Base-by-base conservation (phyloP, 2,113 vertebrate species). In the Prionailurus viverrinus region DNA sequence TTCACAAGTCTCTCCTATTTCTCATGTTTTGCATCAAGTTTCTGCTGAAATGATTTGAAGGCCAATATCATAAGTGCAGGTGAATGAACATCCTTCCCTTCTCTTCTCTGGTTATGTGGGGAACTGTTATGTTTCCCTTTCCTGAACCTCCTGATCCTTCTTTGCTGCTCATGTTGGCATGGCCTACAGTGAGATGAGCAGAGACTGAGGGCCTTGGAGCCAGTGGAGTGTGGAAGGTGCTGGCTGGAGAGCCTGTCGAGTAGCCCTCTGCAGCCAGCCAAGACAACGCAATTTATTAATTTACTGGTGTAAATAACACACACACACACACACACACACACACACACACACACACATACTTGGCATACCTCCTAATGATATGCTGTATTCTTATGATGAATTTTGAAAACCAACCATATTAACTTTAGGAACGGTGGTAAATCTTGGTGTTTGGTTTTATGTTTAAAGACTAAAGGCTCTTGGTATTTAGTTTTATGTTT, bases 1-100 rank as follows among this genome's bases (percentile, higher is more conserved):
- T 99, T 99, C 68, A 99, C 99, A 2, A 99, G 99, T 16, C 99
- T 99, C 92, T 99, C 99, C 0, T 99, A 99, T 97, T 99, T 99
- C 94, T 99, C 99, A 0, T 99, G 99, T 91, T 99, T 99, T 85
- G 99, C 99, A 98, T 99, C 99, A 4, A 99, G 99, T 96, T 99
- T 99, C 98, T 99, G 98, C 97, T 99, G 99, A 98, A 99, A 99
- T 0, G 98, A 98, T 99, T 98, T 99, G 98, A 99, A 99, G 91
- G 99, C 98, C 0, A 98, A 39, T 88, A 99, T 98, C 95, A 99
- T 97, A 51, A 99, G 97, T 11, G 99, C 99, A 74, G 99, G 99
- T 1, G 97, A 84, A 92, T 98, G 99, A 91, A 98, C 94, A 55
- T 99, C 99, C 61, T 98, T 98, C 96, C 99, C 99, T 39, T 99